Conservation (phyloP, 2,888 invertebrate species). For the Callinectes sapidus region DNA sequence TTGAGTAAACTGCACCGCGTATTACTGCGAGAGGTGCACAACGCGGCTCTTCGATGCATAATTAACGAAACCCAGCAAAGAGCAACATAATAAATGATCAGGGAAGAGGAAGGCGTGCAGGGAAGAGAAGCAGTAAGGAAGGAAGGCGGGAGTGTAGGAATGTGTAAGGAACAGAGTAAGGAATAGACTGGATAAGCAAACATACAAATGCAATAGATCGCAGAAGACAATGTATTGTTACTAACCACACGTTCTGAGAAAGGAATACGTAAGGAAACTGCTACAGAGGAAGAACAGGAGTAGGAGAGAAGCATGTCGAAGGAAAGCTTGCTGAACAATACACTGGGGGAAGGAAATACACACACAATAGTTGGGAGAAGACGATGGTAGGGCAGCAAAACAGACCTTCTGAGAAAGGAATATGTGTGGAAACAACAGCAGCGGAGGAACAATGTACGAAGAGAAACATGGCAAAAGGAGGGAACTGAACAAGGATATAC, state of each 20-base stretch:
- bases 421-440: too few relatives aligned
- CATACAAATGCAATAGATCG: too few relatives aligned
- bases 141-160: background rate
- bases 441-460: too few relatives aligned
- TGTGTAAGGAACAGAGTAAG: background rate
- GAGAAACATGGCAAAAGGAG: background rate
- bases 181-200: background rate
- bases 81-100: background rate
- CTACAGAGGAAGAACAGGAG: background rate
- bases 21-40: background rate
- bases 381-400: too few relatives aligned
- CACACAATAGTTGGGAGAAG: too few relatives aligned
- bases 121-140: background rate
- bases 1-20: slow-evolving; percentile 7
- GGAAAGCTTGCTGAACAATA: background rate
- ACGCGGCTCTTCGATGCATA: background rate
- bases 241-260: too few relatives aligned
- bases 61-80: background rate
- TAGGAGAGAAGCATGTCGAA: background rate
- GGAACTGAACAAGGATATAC: background rate
- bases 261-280: too few relatives aligned
- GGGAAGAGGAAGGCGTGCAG: background rate
- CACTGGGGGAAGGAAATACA: background rate
- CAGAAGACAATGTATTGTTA: too few relatives aligned
- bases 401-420: too few relatives aligned